Conservation (phyloP, 2,113 vertebrate genomes). For the Aramus guarauna region DNA sequence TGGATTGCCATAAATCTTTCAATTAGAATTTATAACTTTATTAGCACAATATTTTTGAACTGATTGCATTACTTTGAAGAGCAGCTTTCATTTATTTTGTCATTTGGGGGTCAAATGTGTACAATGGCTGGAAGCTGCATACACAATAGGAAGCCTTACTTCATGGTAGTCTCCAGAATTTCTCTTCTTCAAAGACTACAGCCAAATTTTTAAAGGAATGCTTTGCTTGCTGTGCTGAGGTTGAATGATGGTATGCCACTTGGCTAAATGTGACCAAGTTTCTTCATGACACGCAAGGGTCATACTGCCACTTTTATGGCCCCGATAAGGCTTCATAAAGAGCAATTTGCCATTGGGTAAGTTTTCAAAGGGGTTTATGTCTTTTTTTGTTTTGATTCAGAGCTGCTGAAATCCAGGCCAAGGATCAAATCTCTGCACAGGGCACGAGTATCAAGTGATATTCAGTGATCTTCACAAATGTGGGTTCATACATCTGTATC, state of each 20-base stretch:
- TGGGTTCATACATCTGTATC: not conserved
- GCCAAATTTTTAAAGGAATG: not conserved
- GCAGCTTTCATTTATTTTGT: constrained; percentile 82
- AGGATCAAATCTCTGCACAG: not conserved
- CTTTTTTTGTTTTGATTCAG: not conserved
- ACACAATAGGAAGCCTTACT: constrained; percentile 56
- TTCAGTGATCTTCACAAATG: not conserved
- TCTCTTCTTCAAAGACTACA: not conserved
- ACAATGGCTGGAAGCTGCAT: constrained; percentile 53
- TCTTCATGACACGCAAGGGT: not conserved
- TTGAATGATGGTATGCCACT: not conserved
- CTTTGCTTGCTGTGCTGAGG: not conserved
- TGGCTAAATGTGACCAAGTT: not conserved
- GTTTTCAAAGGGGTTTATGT: not conserved
- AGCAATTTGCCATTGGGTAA: not conserved
- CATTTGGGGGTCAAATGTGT: constrained; percentile 79
- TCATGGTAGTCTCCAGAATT: not conserved
- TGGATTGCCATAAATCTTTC: constrained; percentile 87
- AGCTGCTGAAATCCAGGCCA: not conserved
- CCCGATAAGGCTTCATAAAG: not conserved
- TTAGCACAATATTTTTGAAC: constrained; percentile 86
- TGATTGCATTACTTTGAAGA: constrained; percentile 85
- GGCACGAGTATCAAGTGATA: not conserved
- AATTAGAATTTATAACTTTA: constrained; percentile 87
- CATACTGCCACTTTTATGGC: not conserved